Base-by-base conservation (phyloP, 2,797 vertebrate species). In the Adrianichthys oophorus region DNA sequence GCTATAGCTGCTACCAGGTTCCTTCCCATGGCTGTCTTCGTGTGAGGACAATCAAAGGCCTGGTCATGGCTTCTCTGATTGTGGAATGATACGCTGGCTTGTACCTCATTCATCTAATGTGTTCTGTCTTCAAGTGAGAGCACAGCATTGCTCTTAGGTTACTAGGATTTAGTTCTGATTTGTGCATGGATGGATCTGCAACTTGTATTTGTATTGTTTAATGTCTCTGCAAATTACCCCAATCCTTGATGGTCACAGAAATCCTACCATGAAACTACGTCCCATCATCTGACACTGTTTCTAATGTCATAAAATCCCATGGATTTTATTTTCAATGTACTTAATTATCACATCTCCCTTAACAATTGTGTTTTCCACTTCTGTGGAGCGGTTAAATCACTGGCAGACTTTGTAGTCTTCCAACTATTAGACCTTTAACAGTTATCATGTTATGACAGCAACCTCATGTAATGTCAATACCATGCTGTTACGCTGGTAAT, bases 391-490 rank as follows among this genome's bases (percentile, higher is more conserved):
- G 62, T 62, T 59, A 58, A 69, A 74, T 55, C 70, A 53, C 26
- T 7, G 12, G 54, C 41, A 47, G 14, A 46, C 48, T 53, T 41
- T 47, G 56, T 55, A 56, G 69, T 61, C 52, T 49, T n/a, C 19
- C 52, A 50, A 68, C 70, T 54, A 54, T 70, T 53, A 79, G 77
- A 72, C 72, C 62, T 69, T 69, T 67, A 74, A 50, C 67, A 50
- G 54, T 47, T 24, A 65, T 80, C 73, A 44, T 74, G 75, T 85
- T 79, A 77, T 86, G 85, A 84, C 82, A 79, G 81, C 37, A 76
- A 60, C 78, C 60, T 42, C 53, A 0, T 81, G 76, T 85, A 78
- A 82, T 82, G 80, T 80, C 85, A 84, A 84, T 87, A 85, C 72
- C 67, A 65, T 51, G 56, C 82, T 79, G 73, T 53, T 76, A 56